These are phyloP conservation scores for Eurystomus gularis DNA, from an alignment of 2,113 vertebrate genomes.

Conservation along the genomic window DNA sequence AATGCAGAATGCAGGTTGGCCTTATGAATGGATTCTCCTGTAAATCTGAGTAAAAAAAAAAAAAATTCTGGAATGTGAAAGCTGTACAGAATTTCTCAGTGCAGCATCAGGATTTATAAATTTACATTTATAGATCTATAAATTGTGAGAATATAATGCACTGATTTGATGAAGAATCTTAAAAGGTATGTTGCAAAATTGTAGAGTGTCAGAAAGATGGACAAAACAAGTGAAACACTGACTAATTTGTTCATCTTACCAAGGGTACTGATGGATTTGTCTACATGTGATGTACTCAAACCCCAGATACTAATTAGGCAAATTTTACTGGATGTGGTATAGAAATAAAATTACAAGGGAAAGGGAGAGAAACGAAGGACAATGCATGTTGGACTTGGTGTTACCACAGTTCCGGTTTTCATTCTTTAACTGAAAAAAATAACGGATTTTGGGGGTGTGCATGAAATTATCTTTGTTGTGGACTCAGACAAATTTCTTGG, in stretches of 20 bases:
- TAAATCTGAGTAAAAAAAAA: neutral
- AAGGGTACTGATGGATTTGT: neutral
- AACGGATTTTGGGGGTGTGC: neutral
- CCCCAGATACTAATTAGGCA: fast-evolving
- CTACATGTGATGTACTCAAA: neutral
- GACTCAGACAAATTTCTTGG: neutral
- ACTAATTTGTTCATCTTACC: neutral
- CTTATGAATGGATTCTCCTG: neutral
- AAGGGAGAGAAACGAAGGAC: neutral
- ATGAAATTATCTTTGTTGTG: neutral
- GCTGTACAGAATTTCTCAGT: neutral
- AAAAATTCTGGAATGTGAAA: neutral
- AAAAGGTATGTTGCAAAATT: neutral
- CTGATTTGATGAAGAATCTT: neutral
- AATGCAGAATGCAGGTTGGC: neutral
- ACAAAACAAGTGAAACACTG: neutral
- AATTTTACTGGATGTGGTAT: neutral
- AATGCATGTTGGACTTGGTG: neutral
- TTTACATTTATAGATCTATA: neutral
- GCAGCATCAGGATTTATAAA: neutral
- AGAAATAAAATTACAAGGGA: neutral
- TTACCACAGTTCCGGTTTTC: neutral
- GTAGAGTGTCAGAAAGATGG: neutral
- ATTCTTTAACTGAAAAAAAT: neutral
- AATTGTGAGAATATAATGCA: neutral